Conservation (phyloP, 2,113 vertebrate genomes). For the Paratilapia polleni region DNA sequence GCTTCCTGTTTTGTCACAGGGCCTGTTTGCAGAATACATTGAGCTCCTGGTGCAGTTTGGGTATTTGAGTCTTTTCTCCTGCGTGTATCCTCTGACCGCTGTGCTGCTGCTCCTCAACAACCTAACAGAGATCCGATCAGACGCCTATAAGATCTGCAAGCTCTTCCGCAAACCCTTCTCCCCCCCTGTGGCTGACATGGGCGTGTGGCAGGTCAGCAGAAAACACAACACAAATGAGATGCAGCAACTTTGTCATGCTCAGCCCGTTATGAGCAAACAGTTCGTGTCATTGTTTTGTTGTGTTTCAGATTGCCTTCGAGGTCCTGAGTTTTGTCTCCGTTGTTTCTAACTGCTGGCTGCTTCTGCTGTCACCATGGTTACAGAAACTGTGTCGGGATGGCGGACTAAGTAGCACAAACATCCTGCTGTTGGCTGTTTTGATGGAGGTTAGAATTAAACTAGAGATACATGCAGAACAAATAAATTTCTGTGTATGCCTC, state of each 20-base stretch:
- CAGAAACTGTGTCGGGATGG: conserved; percentile 60
- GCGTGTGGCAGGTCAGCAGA: conserved; percentile 83
- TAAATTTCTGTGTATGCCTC: neutral
- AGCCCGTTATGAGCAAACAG: neutral
- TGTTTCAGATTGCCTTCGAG: conserved; percentile 81
- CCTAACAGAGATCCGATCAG: conserved; percentile 82
- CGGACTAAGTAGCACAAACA: conserved; percentile 59
- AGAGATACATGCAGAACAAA: neutral
- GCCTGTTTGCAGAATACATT: conserved; percentile 85
- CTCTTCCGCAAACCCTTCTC: conserved; percentile 83
- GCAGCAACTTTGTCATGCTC: neutral
- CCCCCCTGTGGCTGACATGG: conserved; percentile 77
- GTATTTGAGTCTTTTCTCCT: conserved; percentile 86
- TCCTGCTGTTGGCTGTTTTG: conserved; percentile 73
- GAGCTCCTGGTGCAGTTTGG: conserved; percentile 87
- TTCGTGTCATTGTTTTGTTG: neutral
- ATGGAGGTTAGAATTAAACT: conserved; percentile 72
- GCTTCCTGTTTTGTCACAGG: conserved; percentile 64
- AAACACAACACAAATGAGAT: neutral
- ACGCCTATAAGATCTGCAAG: conserved; percentile 83
- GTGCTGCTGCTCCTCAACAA: conserved; percentile 83
- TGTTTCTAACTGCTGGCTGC: conserved; percentile 85
- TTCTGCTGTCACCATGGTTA: conserved; percentile 81
- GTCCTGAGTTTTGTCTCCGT: conserved; percentile 81
- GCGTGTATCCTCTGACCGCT: conserved; percentile 82